Conservation (phyloP, 2,797 vertebrate species). For the Acomys russatus region DNA sequence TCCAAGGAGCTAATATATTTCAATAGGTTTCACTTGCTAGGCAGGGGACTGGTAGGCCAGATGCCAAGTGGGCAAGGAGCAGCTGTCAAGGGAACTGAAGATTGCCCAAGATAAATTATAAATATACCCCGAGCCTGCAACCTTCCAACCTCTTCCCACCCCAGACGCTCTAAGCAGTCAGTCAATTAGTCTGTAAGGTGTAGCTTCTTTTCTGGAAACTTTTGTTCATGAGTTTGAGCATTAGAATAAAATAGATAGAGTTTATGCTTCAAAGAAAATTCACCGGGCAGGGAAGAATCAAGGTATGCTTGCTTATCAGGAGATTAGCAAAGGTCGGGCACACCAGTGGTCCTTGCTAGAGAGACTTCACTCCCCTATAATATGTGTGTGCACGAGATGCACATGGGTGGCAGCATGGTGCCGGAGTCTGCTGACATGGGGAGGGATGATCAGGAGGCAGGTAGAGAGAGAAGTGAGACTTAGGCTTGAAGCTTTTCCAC, state of each 20-base stretch:
- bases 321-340: not conserved
- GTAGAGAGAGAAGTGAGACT: not conserved
- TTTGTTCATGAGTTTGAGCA: not conserved
- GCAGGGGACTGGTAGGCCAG: not conserved
- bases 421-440: too few species aligned
- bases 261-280: not conserved
- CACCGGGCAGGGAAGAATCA: not conserved
- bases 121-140: not conserved
- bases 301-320: not conserved
- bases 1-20: not conserved
- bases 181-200: not conserved
- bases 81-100: not conserved
- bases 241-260: not conserved
- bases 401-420: not conserved
- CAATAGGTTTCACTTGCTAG: not conserved
- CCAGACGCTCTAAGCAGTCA: not conserved
- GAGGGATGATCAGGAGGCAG: too few species aligned
- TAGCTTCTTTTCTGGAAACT: not conserved
- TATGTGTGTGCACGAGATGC: not conserved
- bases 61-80: not conserved
- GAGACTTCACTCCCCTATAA: not conserved
- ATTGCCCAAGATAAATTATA: not conserved
- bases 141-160: too few species aligned
- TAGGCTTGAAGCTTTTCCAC: not conserved
- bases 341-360: not conserved